phyloP scores from a whole-genome alignment of 2,888 invertebrate genomes.

The Furcula furcula region DNA sequence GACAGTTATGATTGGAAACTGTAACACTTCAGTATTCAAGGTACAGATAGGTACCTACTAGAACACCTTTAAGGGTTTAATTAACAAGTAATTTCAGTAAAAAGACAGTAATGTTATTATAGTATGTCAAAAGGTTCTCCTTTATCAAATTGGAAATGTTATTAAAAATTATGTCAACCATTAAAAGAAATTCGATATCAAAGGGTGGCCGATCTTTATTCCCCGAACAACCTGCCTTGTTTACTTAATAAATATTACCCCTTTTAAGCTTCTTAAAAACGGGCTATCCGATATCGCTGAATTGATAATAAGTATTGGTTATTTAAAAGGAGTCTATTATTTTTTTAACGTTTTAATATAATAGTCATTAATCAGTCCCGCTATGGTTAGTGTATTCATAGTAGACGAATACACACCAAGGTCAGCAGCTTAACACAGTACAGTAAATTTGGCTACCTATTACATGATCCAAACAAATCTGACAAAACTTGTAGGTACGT shows the following conservation, averaged over 20 bases:
- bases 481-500: no score
- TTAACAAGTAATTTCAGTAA: constrained; percentile 14
- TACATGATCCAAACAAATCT: no score
- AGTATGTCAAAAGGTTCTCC: constrained; percentile 19
- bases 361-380: no score
- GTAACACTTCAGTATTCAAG: not conserved
- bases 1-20: no score
- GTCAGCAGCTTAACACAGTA: no score
- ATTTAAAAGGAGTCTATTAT: not conserved
- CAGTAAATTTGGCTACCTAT: no score
- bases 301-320: constrained; percentile 1
- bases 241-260: constrained; percentile 16
- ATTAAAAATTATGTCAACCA: constrained; percentile 16
- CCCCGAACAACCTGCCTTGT: constrained; percentile 13
- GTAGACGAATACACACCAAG: no score
- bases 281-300: not conserved
- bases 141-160: constrained; percentile 6
- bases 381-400: no score
- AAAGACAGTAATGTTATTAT: constrained; percentile 25
- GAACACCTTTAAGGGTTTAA: constrained; percentile 19
- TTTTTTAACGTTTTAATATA: no score
- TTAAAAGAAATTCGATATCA: constrained; percentile 27
- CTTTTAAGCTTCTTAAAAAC: constrained; percentile 8
- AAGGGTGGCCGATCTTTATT: constrained; percentile 20
- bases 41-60: not conserved